Conservation (phyloP, 2,113 vertebrate species). For the Chaetodon auriga region DNA sequence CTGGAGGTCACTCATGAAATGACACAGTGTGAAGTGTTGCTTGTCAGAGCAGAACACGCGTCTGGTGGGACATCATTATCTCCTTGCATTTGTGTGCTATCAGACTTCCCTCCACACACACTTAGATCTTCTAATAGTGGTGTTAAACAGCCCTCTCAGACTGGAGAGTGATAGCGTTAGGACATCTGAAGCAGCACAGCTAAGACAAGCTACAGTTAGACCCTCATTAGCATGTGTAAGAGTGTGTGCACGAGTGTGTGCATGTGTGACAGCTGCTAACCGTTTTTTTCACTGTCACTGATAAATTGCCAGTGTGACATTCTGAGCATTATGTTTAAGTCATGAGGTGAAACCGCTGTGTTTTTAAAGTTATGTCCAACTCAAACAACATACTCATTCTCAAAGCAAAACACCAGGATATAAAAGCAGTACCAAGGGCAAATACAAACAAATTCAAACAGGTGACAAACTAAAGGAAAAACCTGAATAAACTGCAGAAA, state of each 20-base stretch:
- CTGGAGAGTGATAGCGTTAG: slow-evolving; percentile 14
- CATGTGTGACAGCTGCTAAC: slow-evolving; percentile 25
- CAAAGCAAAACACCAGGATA: not conserved
- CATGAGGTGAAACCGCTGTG: not conserved
- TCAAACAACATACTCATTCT: not conserved
- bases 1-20: slow-evolving; percentile 43
- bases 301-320: not conserved
- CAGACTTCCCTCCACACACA: slow-evolving; percentile 18
- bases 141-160: slow-evolving; percentile 41
- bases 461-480: not conserved
- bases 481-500: not conserved
- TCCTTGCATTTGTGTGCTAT: slow-evolving; percentile 25
- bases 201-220: slow-evolving; percentile 39
- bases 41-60: slow-evolving; percentile 21
- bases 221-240: slow-evolving; percentile 54
- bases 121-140: slow-evolving; percentile 49
- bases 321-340: slow-evolving; percentile 1
- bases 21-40: slow-evolving; percentile 45
- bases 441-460: not conserved
- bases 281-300: slow-evolving; percentile 2
- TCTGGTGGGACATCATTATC: slow-evolving; percentile 58
- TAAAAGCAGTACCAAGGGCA: not conserved
- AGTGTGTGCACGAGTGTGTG: not conserved
- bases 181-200: slow-evolving; percentile 30
- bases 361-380: not conserved